A percentile compares a stretch with the other conserved stretches of the same genome.
These are phyloP conservation scores for Penaeus chinensis DNA, from an alignment of 1,140 invertebrate species.

Conservation along the genomic window DNA sequence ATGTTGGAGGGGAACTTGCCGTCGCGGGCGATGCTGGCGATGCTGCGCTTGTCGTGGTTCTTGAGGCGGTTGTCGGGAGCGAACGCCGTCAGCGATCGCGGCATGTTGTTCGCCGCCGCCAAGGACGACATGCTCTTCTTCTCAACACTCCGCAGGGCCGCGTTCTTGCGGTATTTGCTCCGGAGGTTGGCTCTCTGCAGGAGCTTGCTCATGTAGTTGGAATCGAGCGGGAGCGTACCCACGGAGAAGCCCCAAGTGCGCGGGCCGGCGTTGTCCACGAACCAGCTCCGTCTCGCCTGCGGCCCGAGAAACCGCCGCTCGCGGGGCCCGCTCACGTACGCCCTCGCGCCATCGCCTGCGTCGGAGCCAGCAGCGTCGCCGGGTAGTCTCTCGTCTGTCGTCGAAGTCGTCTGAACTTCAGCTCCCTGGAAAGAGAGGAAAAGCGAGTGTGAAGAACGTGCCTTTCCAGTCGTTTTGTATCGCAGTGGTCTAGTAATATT, in stretches of 20 bases:
- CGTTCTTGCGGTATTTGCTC: slow-evolving; percentile 4
- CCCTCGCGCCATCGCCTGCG: not conserved
- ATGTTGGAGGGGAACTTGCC: not conserved
- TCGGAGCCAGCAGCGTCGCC: not conserved
- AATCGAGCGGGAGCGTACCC: not conserved
- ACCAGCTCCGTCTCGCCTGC: not conserved
- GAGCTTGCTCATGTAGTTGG: slow-evolving; percentile 19
- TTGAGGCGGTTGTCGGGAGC: not conserved
- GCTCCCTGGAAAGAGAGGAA: not conserved
- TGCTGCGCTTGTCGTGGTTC: slow-evolving; percentile 5
- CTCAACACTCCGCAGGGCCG: not conserved
- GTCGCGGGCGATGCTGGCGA: slow-evolving; percentile 15
- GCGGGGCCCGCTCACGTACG: not conserved
- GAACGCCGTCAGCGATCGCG: not conserved
- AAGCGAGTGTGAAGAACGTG: not conserved
- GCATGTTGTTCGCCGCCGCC: slow-evolving; percentile 5
- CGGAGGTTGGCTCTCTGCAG: slow-evolving; percentile 2
- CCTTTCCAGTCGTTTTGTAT: not conserved
- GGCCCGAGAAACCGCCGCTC: slow-evolving; percentile 8
- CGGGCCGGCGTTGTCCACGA: not conserved
- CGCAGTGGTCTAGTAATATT: too few species aligned
- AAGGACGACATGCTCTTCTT: slow-evolving; percentile 15
- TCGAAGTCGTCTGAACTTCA: not conserved
- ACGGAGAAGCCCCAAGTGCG: slow-evolving; percentile 22
- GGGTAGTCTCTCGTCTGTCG: not conserved